A percentile compares a stretch with the other conserved stretches of the same genome.
These are phyloP conservation scores for Ptychobarbus kaznakovi DNA, from an alignment of 2,797 vertebrate species.

Conservation along the genomic window DNA sequence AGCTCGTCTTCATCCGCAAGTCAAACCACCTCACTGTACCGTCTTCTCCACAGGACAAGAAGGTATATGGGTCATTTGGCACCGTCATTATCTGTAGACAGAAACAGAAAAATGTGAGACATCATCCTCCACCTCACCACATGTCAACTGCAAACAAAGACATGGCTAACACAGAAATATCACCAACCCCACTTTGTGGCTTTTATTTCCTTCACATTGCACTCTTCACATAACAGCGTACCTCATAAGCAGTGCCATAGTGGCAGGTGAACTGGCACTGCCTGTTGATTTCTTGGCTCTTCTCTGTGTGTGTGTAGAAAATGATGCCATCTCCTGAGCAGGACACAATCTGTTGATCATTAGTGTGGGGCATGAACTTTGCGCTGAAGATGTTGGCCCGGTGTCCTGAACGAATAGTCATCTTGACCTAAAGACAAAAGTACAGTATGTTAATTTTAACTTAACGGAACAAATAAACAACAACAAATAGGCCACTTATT, in stretches of 20 bases:
- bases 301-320: conserved; percentile 95
- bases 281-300: conserved; percentile 92
- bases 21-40: conserved; percentile 98
- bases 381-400: conserved; percentile 99
- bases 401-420: conserved; percentile 95
- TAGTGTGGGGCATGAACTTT: conserved; percentile 98
- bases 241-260: conserved; percentile 99
- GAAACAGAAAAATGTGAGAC: neutral
- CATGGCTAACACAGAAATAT: neutral
- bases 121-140: neutral
- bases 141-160: neutral
- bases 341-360: conserved; percentile 95
- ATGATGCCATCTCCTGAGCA: conserved; percentile 98
- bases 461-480: neutral
- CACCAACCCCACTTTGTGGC: neutral
- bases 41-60: conserved; percentile 97
- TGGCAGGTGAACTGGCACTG: conserved; percentile 98
- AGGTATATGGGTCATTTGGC: conserved; percentile 96
- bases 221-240: conserved; percentile 63
- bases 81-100: conserved; percentile 91
- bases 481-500: neutral
- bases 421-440: conserved; percentile 84
- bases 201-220: neutral
- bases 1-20: conserved; percentile 95
- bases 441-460: neutral